Base-by-base conservation (phyloP, 1,140 invertebrate species). In the Pemphigus obesinymphae region DNA sequence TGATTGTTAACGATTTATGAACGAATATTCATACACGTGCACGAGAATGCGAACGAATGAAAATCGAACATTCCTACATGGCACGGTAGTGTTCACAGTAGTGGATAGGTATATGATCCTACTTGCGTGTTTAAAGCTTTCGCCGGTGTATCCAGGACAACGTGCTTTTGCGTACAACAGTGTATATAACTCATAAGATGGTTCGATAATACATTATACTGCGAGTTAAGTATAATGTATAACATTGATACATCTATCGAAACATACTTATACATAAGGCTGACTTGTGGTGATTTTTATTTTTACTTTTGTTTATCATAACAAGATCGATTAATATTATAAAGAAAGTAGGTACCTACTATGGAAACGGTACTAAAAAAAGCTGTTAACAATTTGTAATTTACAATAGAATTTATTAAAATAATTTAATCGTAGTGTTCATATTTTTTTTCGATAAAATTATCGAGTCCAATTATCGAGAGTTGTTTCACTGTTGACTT, bases 101-200 rank as follows among this genome's bases (percentile, higher is more conserved):
- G n/a, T 13, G 11, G 26, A 29, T 50, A 50, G 20, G n/a, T 1
- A 61, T 26, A 37, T 20, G 10, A 8, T 10, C 37, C 6, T n/a
- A 15, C 26, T 61, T 31, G 76, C 76, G 55, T 80, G 76, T 80
- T 63, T 43, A 61, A 23, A 80, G 23, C 55, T 80, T 61, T 45
- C 34, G 4, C 8, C 13, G 37, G 37, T 8, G 76, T 80, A 63
- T 80, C 76, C 76, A 45, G 20, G 76, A 53, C 6, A 63, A 80
- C 76, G 37, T 78, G 53, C 76, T 61, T 61, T 80, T 8, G 23
- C 20, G 3, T 17, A 45, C 23, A 40, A 80, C 76, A 61, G 37
- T 10, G 10, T 23, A n/a, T n/a, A n/a, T n/a, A 26, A 26, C 34
- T 80, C 0, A 17, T 7, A 15, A 43, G 76, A 80, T 80, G 34